A percentile compares a stretch with the other conserved stretches of the same genome.
Conservation (phyloP, 2,113 vertebrate genomes). For the Notarius quadriscutis region DNA sequence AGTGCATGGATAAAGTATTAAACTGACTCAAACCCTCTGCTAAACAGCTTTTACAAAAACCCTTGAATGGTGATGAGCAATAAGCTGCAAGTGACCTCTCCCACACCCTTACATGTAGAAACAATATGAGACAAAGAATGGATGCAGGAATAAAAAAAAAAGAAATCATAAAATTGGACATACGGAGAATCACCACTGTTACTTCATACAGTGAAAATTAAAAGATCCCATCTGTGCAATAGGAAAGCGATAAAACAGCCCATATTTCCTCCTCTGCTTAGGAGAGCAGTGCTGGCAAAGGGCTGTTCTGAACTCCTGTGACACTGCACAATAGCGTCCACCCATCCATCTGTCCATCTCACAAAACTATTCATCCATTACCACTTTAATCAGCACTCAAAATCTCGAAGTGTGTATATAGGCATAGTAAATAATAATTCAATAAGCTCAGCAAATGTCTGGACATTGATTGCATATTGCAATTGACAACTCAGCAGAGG, state of each 20-base stretch:
- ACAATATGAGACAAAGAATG: not conserved
- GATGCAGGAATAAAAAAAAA: not conserved
- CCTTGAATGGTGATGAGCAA: not conserved
- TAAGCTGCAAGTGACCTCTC: not conserved
- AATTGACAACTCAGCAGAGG: not conserved
- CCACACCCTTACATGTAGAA: not conserved
- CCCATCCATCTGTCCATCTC: slow-evolving; percentile 45
- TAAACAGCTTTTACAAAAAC: slow-evolving; percentile 1
- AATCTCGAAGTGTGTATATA: not conserved
- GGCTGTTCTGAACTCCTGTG: slow-evolving; percentile 31
- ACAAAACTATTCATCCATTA: slow-evolving; percentile 31
- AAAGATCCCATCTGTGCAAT: slow-evolving; percentile 53
- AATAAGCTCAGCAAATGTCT: not conserved
- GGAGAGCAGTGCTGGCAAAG: slow-evolving; percentile 34
- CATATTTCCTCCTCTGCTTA: slow-evolving; percentile 39
- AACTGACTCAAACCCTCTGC: not conserved
- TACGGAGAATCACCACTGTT: slow-evolving; percentile 43
- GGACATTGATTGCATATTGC: not conserved
- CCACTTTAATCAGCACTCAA: not conserved
- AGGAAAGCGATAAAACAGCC: slow-evolving; percentile 46
- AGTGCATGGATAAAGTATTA: not conserved
- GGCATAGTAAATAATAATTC: not conserved
- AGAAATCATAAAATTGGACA: slow-evolving; percentile 19
- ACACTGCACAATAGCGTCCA: slow-evolving; percentile 35
- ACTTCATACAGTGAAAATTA: slow-evolving; percentile 49